phyloP scores from a whole-genome alignment of 2,113 vertebrate species.

The Colistium nudipinnis region DNA sequence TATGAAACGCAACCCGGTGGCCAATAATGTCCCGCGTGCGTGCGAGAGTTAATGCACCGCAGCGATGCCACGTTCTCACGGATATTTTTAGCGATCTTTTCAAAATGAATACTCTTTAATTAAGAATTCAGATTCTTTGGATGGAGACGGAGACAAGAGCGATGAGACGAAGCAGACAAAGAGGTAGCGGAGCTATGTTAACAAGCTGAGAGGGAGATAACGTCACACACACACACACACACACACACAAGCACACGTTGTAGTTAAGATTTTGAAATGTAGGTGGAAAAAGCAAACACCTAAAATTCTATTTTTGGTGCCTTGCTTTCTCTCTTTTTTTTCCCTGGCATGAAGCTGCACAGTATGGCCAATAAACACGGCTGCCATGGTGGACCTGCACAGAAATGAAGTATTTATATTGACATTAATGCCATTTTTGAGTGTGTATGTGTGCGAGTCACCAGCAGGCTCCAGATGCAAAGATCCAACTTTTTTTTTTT shows the following conservation, averaged over 20 bases:
- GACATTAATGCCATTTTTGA: constrained; percentile 2
- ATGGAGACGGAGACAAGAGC: constrained; percentile 8
- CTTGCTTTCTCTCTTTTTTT: neutral
- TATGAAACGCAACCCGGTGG: constrained; percentile 19
- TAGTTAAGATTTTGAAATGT: neutral
- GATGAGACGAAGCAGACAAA: constrained; percentile 16
- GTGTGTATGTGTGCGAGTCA: constrained; percentile 37
- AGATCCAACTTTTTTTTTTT: constrained; percentile 44
- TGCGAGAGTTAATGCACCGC: constrained; percentile 14
- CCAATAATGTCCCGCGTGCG: too few relatives aligned
- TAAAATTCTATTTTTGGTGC: constrained; percentile 6
- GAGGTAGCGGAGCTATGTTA: neutral
- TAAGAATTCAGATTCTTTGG: constrained; percentile 58
- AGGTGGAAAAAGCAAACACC: constrained; percentile 4
- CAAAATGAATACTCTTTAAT: constrained; percentile 61
- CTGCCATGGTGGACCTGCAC: neutral
- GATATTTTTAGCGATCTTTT: constrained; percentile 64
- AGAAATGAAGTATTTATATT: neutral
- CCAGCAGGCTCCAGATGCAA: constrained; percentile 58
- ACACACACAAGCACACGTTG: too few relatives aligned
- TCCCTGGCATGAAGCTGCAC: constrained; percentile 18
- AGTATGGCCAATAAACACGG: constrained; percentile 19
- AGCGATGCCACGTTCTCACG: constrained; percentile 19
- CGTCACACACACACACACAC: neutral
- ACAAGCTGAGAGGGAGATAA: neutral